Conservation (phyloP, 2,113 vertebrate species). For the Festucalex cinctus region DNA sequence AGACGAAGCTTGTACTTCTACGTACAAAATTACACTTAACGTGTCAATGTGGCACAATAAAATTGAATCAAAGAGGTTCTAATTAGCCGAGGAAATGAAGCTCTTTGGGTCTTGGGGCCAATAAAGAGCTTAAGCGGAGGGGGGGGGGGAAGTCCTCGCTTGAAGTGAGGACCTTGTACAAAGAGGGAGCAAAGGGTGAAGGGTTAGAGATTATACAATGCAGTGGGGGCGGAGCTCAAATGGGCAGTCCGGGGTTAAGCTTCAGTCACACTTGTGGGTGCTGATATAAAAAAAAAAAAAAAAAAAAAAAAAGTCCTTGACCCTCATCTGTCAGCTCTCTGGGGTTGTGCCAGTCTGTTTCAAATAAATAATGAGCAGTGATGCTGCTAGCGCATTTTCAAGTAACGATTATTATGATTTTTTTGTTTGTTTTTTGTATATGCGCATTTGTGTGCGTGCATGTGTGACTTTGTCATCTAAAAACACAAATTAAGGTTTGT, state of each 20-base stretch:
- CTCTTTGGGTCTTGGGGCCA: slow-evolving; percentile 17
- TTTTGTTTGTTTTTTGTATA: too few species aligned
- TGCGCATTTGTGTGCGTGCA: too few species aligned
- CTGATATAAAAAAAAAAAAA: background rate
- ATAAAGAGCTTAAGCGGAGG: slow-evolving; percentile 3
- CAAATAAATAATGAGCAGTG: background rate
- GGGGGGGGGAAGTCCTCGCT: background rate
- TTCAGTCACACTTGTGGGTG: background rate
- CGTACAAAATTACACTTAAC: background rate
- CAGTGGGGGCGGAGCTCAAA: background rate
- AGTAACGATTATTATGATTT: too few species aligned
- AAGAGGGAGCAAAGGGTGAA: background rate
- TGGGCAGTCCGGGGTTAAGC: slow-evolving; percentile 5
- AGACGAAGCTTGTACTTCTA: background rate
- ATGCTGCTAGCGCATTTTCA: too few species aligned
- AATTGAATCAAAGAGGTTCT: slow-evolving; percentile 6
- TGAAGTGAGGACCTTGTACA: slow-evolving; percentile 11
- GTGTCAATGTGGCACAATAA: background rate
- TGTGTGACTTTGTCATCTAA: too few species aligned
- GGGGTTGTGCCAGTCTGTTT: background rate
- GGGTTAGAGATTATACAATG: slow-evolving; percentile 4
- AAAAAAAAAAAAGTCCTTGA: slow-evolving; percentile 3
- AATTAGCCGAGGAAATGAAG: slow-evolving; percentile 5
- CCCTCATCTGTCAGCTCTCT: background rate
- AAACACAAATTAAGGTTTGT: too few species aligned